A percentile compares a stretch with the other conserved stretches of the same genome.
Conservation (phyloP, 1,140 invertebrate genomes). For the Drosophila suzukii region DNA sequence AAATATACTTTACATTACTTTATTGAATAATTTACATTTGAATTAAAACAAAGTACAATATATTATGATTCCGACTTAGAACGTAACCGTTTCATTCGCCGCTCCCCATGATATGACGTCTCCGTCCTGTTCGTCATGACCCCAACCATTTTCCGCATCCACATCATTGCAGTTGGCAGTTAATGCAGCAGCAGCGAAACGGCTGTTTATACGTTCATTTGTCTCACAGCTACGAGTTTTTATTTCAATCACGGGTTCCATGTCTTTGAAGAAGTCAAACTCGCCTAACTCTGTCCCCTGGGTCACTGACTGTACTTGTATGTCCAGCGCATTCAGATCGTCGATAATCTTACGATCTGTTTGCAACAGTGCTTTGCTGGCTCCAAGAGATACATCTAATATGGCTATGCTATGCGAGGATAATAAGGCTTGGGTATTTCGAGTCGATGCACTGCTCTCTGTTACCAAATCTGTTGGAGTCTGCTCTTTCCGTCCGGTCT, state of each 20-base stretch:
- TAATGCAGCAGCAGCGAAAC: constrained; percentile 59
- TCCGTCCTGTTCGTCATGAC: constrained; percentile 65
- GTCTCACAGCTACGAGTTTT: constrained; percentile 71
- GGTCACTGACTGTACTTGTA: constrained; percentile 87
- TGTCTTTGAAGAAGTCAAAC: constrained; percentile 92
- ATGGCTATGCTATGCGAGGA: constrained; percentile 44
- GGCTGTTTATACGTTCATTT: constrained; percentile 39
- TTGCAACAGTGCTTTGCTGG: neutral
- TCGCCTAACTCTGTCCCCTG: constrained; percentile 85
- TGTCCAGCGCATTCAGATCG: constrained; percentile 90
- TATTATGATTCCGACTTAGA: neutral
- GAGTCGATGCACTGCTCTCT: constrained; percentile 30
- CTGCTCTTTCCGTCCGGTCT: neutral
- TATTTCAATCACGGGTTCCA: constrained; percentile 92
- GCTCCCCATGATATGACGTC: constrained; percentile 57
- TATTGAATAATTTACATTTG: too few relatives aligned
- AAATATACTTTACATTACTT: too few relatives aligned
- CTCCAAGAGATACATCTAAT: constrained; percentile 15
- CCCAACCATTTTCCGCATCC: constrained; percentile 64
- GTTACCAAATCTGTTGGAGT: constrained; percentile 28
- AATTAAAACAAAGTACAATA: neutral
- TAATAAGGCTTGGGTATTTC: neutral
- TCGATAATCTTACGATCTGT: constrained; percentile 81
- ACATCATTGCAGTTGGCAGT: constrained; percentile 9
- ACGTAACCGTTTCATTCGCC: neutral